phyloP scores from a whole-genome alignment of 2,888 invertebrate species.

The Celastrina argiolus region DNA sequence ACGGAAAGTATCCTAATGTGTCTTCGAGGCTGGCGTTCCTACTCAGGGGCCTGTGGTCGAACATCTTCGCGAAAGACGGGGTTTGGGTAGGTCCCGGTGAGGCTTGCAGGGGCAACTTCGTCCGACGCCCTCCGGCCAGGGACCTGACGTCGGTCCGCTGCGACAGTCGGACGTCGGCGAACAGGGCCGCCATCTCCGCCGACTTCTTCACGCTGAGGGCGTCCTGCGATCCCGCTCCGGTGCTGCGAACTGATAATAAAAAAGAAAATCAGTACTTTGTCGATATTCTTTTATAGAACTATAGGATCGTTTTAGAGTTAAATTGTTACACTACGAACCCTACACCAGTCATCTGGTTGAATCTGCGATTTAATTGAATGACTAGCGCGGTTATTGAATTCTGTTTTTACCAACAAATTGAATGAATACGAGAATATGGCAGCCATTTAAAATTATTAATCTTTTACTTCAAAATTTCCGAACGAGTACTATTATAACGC shows the following conservation, averaged over 20 bases:
- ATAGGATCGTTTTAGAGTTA: too few species aligned
- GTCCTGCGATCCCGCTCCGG: conserved; percentile 78
- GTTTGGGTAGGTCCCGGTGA: conserved; percentile 36
- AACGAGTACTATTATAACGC: too few species aligned
- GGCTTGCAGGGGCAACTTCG: conserved; percentile 44
- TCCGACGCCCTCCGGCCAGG: conserved; percentile 48
- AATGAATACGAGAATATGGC: too few species aligned
- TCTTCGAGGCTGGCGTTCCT: conserved; percentile 79
- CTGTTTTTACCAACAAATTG: too few species aligned
- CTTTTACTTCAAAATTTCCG: too few species aligned
- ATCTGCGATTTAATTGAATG: too few species aligned
- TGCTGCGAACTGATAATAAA: conserved; percentile 58
- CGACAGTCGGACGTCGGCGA: conserved; percentile 85
- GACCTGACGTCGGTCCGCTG: conserved; percentile 82
- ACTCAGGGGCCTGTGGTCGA: conserved; percentile 59
- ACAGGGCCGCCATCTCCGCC: conserved; percentile 91
- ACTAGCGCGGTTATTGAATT: too few species aligned
- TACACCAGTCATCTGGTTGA: too few species aligned
- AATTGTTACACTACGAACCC: too few species aligned
- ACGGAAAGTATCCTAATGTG: conserved; percentile 81
- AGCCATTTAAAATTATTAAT: too few species aligned
- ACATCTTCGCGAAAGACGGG: conserved; percentile 51
- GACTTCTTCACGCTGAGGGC: conserved; percentile 92
- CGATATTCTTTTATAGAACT: too few species aligned
- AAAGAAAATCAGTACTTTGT: not conserved